Percentiles rank a stretch among this genome's conserved stretches.
Conservation (phyloP, 2,797 vertebrate species). For the Pyrocephalus nanus region DNA sequence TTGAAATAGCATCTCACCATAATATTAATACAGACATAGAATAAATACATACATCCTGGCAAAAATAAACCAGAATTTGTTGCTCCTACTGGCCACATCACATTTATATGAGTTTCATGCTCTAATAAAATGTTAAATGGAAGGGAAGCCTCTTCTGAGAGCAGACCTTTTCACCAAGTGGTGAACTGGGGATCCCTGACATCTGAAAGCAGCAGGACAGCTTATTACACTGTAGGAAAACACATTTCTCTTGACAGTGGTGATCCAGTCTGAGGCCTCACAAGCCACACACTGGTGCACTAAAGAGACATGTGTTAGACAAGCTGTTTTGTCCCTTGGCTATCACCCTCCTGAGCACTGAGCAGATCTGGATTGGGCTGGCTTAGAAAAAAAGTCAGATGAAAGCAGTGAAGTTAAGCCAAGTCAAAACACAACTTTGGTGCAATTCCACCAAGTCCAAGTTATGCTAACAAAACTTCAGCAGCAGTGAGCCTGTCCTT, state of each 20-base stretch:
- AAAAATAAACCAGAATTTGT: slow-evolving; percentile 48
- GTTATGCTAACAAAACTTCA: slow-evolving; percentile 52
- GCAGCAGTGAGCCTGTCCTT: neutral
- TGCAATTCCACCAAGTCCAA: slow-evolving; percentile 37
- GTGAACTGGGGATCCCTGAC: slow-evolving; percentile 54
- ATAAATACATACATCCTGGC: slow-evolving; percentile 37
- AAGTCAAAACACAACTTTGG: slow-evolving; percentile 60
- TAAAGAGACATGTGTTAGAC: slow-evolving; percentile 76
- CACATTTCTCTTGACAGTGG: slow-evolving; percentile 70
- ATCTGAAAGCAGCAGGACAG: slow-evolving; percentile 68
- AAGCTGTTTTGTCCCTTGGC: slow-evolving; percentile 70
- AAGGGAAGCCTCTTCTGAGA: slow-evolving; percentile 45
- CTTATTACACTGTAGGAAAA: slow-evolving; percentile 61
- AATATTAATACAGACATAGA: slow-evolving; percentile 32
- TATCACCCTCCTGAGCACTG: slow-evolving; percentile 63
- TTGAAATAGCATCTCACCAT: slow-evolving; percentile 45
- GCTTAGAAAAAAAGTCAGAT: slow-evolving; percentile 73
- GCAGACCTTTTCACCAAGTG: slow-evolving; percentile 47
- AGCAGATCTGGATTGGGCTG: slow-evolving; percentile 75
- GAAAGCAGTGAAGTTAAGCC: slow-evolving; percentile 70
- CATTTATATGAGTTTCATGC: slow-evolving; percentile 10
- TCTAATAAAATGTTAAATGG: slow-evolving; percentile 33
- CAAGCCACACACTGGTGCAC: slow-evolving; percentile 64
- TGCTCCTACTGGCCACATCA: slow-evolving; percentile 29
- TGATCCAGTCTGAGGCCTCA: slow-evolving; percentile 63